Evolutionary conservation across 2,797 vertebrate genomes (phyloP).

Genomic region (Sebastes diaconus): DNA sequence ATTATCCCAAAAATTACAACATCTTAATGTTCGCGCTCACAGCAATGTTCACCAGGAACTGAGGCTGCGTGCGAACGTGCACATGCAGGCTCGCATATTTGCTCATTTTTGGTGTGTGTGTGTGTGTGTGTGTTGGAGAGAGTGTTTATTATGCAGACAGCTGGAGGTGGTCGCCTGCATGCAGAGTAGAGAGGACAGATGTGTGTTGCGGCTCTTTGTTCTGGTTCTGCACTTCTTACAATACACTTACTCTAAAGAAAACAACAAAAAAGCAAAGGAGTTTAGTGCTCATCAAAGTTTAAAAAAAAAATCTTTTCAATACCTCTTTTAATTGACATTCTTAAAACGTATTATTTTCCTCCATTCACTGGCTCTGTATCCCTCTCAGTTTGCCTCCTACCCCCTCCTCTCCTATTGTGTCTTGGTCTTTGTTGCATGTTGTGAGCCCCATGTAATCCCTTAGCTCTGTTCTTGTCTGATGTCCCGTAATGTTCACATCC

Average conservation of each 20-base stretch:
- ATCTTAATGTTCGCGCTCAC: constrained; percentile 80
- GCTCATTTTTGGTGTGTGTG: constrained; percentile 25
- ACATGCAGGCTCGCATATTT: constrained; percentile 5
- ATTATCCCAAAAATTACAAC: constrained; percentile 89
- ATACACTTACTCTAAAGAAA: not conserved
- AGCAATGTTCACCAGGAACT: constrained; percentile 53
- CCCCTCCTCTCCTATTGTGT: not conserved
- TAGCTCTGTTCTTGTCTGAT: constrained; percentile 52
- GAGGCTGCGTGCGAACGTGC: not conserved
- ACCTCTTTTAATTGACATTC: not conserved
- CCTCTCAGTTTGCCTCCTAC: not conserved
- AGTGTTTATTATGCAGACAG: constrained; percentile 76
- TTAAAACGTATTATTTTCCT: not conserved
- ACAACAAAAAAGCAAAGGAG: constrained; percentile 7
- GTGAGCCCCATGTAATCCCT: constrained; percentile 59
- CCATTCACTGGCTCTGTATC: not conserved
- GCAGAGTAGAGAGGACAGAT: constrained; percentile 67
- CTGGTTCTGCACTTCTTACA: constrained; percentile 39
- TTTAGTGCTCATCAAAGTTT: constrained; percentile 5
- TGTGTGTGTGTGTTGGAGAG: constrained; percentile 3
- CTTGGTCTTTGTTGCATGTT: constrained; percentile 27
- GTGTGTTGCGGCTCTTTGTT: constrained; percentile 69
- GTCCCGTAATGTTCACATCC: constrained; percentile 54
- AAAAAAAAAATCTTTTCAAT: not conserved
- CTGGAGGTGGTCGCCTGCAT: constrained; percentile 76